These are phyloP conservation scores for Thomomys bottae DNA, from an alignment of 2,113 vertebrate genomes.

Conservation along the genomic window DNA sequence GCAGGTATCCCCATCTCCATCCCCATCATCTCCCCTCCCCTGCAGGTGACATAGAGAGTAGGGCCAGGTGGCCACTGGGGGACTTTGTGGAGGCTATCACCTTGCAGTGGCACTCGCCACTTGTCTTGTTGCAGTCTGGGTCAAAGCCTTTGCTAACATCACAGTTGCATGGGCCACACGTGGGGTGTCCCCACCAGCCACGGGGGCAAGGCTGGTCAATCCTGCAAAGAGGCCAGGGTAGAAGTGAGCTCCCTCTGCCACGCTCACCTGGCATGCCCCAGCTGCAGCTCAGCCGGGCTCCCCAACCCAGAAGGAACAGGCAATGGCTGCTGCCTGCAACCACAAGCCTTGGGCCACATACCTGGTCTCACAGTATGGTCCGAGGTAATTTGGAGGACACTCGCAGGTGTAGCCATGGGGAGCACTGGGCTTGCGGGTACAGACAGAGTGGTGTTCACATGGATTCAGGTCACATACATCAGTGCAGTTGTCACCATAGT, in stretches of 20 bases:
- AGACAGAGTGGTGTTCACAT: conserved; percentile 91
- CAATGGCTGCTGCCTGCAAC: not conserved
- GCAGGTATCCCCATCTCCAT: not conserved
- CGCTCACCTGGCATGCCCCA: not conserved
- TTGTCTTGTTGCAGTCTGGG: conserved; percentile 96
- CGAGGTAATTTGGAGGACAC: conserved; percentile 92
- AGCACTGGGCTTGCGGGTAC: conserved; percentile 87
- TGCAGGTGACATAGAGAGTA: not conserved
- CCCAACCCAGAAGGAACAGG: not conserved
- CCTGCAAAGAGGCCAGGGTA: conserved; percentile 80
- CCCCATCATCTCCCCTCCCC: not conserved
- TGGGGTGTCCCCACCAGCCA: conserved; percentile 97
- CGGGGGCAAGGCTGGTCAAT: conserved; percentile 93
- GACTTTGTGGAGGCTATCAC: conserved; percentile 76
- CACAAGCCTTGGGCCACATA: conserved; percentile 65
- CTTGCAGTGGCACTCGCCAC: conserved; percentile 95
- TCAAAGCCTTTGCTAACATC: conserved; percentile 92
- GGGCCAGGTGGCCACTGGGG: not conserved
- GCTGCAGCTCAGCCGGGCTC: not conserved
- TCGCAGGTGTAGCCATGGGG: conserved; percentile 91
- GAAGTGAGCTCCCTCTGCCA: not conserved
- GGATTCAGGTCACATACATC: conserved; percentile 93
- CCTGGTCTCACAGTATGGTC: conserved; percentile 96
- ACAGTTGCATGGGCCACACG: conserved; percentile 95
- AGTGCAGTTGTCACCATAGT: conserved; percentile 92